Conservation (phyloP, 2,113 vertebrate species). For the Todiramphus saurophagus region DNA sequence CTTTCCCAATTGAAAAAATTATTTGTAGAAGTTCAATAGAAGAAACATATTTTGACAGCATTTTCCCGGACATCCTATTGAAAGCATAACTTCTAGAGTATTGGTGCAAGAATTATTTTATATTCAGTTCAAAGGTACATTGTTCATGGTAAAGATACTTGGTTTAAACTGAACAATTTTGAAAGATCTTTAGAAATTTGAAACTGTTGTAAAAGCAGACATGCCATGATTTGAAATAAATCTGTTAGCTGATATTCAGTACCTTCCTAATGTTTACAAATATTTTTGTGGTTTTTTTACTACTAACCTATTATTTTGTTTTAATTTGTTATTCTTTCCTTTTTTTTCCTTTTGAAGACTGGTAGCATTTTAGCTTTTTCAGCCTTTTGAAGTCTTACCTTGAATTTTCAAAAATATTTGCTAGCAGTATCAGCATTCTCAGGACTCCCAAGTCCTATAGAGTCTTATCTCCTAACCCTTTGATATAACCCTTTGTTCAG, state of each 20-base stretch:
- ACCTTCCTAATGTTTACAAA: neutral
- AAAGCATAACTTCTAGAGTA: neutral
- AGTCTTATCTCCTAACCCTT: neutral
- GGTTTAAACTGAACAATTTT: neutral
- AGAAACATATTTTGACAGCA: neutral
- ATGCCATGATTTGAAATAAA: neutral
- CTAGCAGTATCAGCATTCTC: neutral
- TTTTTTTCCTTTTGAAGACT: neutral
- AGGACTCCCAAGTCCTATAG: neutral
- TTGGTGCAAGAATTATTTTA: neutral
- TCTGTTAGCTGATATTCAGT: neutral
- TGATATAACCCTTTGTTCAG: neutral
- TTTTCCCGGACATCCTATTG: neutral
- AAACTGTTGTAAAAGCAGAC: neutral
- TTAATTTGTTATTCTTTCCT: neutral
- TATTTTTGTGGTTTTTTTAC: neutral
- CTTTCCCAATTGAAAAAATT: neutral
- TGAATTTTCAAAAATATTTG: neutral
- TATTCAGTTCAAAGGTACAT: neutral
- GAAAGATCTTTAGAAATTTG: neutral
- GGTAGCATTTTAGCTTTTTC: neutral
- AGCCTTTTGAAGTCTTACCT: neutral
- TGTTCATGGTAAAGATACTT: neutral
- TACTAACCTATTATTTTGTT: neutral
- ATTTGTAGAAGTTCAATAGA: neutral